phyloP scores from a whole-genome alignment of 2,888 invertebrate genomes.

The Axea sp. region DNA sequence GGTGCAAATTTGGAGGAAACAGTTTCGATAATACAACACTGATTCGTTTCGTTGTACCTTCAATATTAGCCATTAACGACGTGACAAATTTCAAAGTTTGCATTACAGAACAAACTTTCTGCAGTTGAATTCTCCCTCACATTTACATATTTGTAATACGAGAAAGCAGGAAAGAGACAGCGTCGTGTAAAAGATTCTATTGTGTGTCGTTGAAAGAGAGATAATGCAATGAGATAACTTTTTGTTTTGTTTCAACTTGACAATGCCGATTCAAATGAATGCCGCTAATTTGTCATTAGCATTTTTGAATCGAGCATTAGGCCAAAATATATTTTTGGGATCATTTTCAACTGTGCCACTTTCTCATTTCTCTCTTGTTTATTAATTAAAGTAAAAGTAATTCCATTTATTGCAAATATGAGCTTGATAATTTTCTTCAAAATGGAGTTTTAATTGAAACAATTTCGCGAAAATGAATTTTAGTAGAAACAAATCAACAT shows the following conservation, averaged over 20 bases:
- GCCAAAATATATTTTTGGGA: neutral
- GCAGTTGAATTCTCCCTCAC: slow-evolving; percentile 13
- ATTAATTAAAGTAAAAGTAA: slow-evolving; percentile 1
- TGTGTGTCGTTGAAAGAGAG: slow-evolving; percentile 6
- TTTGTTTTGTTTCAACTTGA: slow-evolving; percentile 13
- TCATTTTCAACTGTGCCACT: neutral
- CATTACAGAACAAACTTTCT: slow-evolving; percentile 12
- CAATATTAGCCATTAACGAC: slow-evolving; percentile 17
- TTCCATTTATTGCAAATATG: neutral
- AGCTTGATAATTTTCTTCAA: neutral
- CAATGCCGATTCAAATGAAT: slow-evolving; percentile 10
- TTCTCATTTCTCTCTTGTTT: neutral
- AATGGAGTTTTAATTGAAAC: slow-evolving; percentile 26
- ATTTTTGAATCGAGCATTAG: slow-evolving; percentile 1
- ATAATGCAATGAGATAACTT: slow-evolving; percentile 8
- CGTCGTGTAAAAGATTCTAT: slow-evolving; percentile 8
- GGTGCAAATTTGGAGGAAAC: no score
- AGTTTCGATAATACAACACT: no score
- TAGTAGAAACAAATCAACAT: neutral
- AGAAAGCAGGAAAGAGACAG: slow-evolving; percentile 15
- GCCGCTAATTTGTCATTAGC: slow-evolving; percentile 19
- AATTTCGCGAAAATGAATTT: slow-evolving; percentile 14
- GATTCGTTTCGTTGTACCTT: no score
- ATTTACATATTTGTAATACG: slow-evolving; percentile 20
- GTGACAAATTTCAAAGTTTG: slow-evolving; percentile 18